These are phyloP conservation scores for Limnodromus scolopaceus DNA, from an alignment of 2,797 vertebrate species.

Conservation along the genomic window DNA sequence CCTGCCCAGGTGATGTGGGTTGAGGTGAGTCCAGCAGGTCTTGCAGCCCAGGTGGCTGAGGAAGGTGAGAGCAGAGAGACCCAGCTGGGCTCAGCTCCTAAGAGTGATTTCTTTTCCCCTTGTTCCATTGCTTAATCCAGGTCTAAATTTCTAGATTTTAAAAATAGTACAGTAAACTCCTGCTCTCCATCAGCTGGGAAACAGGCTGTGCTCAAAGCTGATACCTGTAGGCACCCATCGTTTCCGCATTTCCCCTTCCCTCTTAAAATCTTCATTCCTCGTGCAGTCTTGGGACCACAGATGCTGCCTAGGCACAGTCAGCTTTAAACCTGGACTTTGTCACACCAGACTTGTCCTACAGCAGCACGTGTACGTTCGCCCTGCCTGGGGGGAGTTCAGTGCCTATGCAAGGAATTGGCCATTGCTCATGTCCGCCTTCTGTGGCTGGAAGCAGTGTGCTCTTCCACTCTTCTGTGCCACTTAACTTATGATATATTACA, in stretches of 20 bases:
- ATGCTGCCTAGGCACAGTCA: neutral
- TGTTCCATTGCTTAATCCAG: neutral
- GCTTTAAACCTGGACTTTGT: neutral
- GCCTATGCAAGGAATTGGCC: fast-evolving
- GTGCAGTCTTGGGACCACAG: neutral
- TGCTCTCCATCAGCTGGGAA: neutral
- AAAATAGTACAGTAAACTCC: neutral
- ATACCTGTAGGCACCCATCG: neutral
- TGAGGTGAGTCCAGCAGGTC: neutral
- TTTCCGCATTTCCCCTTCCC: neutral
- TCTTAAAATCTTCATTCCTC: neutral
- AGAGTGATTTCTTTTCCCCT: neutral
- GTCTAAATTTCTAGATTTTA: neutral
- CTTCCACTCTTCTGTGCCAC: neutral
- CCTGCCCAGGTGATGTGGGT: neutral
- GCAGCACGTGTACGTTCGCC: neutral
- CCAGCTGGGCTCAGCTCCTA: neutral
- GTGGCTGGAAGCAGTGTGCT: neutral
- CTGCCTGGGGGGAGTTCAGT: neutral
- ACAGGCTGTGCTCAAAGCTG: neutral
- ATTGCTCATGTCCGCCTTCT: neutral
- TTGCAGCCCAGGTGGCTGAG: neutral
- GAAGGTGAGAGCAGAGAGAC: neutral
- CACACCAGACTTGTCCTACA: neutral
- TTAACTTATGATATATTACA: fast-evolving